A percentile compares a stretch with the other conserved stretches of the same genome.
Conservation (phyloP, 2,113 vertebrate species). For the Prochilodus magdalenae region DNA sequence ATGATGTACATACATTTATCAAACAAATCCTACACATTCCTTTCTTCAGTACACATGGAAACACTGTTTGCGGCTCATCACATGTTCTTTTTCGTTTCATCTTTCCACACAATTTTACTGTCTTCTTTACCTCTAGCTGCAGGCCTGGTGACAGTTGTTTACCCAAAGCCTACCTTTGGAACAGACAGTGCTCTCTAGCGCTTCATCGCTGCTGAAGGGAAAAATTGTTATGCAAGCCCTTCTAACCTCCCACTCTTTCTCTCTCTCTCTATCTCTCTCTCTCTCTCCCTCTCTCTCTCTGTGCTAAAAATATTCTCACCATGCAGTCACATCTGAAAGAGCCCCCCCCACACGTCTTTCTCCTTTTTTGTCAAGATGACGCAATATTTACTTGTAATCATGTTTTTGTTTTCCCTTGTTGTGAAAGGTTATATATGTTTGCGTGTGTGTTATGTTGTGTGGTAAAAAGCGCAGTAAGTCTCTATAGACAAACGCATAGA, state of each 20-base stretch:
- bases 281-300: conserved; percentile 14
- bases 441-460: too few relatives aligned
- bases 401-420: neutral
- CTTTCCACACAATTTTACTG: neutral
- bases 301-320: conserved; percentile 33
- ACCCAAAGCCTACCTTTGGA: conserved; percentile 25
- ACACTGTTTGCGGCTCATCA: neutral
- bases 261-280: conserved; percentile 17
- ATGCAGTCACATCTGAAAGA: conserved; percentile 13
- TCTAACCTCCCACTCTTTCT: conserved; percentile 20
- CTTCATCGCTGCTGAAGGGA: conserved; percentile 7
- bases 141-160: conserved; percentile 33
- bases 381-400: conserved; percentile 6
- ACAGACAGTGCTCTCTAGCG: conserved; percentile 51
- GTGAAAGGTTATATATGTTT: neutral
- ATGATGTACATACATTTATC: too few relatives aligned
- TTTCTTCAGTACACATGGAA: neutral
- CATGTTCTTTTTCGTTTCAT: neutral
- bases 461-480: too few relatives aligned
- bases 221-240: conserved; percentile 45
- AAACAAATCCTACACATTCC: too few relatives aligned
- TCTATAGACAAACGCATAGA: too few relatives aligned
- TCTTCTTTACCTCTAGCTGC: neutral
- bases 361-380: conserved; percentile 20
- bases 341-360: neutral